phyloP scores from a whole-genome alignment of 1,140 invertebrate species.

The Cyphomyrmex costatus region DNA sequence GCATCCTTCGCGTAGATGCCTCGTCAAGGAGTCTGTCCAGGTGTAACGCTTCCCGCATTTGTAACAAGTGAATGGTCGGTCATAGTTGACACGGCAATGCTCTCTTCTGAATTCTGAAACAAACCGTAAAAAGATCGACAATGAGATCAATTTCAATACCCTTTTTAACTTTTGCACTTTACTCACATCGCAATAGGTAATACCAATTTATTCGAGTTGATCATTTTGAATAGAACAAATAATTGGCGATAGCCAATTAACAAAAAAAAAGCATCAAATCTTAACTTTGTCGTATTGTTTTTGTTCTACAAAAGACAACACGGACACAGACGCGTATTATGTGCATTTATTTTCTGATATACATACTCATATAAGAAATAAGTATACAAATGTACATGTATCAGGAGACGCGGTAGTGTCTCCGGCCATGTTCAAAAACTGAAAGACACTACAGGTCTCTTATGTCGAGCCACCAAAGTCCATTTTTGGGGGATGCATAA shows the following conservation, averaged over 20 bases:
- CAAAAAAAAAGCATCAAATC: background rate
- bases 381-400: too few relatives aligned
- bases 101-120: slow-evolving; percentile 77
- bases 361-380: too few relatives aligned
- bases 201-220: slow-evolving; percentile 11
- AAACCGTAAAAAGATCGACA: slow-evolving; percentile 57
- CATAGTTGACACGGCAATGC: slow-evolving; percentile 74
- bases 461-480: too few relatives aligned
- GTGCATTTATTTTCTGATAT: too few relatives aligned
- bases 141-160: slow-evolving; percentile 54
- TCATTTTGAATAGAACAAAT: slow-evolving; percentile 16
- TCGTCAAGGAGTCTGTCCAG: slow-evolving; percentile 88
- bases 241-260: background rate
- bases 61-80: slow-evolving; percentile 87
- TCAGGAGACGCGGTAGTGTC: too few relatives aligned
- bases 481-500: too few relatives aligned
- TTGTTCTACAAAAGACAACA: background rate
- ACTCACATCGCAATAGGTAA: slow-evolving; percentile 6
- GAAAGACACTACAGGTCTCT: too few relatives aligned
- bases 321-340: too few relatives aligned
- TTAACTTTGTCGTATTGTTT: background rate
- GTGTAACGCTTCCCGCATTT: slow-evolving; percentile 89
- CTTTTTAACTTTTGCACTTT: slow-evolving; percentile 24
- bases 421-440: too few relatives aligned
- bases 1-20: slow-evolving; percentile 89